Evolutionary conservation across 2,113 vertebrate genomes (phyloP).

Genomic region (Dendrocopos noguchii): DNA sequence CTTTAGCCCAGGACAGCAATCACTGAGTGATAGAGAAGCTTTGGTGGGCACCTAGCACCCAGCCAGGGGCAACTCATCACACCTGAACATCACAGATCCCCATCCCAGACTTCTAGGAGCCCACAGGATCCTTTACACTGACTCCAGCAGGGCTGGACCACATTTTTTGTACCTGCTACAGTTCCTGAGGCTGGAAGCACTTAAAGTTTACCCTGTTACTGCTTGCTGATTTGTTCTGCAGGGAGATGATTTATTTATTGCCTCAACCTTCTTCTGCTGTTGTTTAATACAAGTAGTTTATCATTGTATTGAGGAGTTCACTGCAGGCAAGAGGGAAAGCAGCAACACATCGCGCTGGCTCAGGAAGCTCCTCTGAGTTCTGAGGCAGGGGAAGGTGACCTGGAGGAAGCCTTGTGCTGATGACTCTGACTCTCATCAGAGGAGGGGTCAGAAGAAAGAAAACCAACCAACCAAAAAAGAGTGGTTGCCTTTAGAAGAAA

Average conservation of each 20-base stretch:
- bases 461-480: neutral
- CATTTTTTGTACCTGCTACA: neutral
- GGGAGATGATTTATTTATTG: constrained; percentile 43
- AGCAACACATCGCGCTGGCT: constrained; percentile 1
- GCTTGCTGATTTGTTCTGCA: neutral
- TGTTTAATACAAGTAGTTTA: constrained; percentile 63
- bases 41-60: neutral
- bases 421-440: neutral
- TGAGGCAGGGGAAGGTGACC: neutral
- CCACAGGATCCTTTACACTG: neutral
- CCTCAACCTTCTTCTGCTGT: constrained; percentile 40
- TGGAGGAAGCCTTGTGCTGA: neutral
- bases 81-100: neutral
- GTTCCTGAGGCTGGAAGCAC: constrained; percentile 36
- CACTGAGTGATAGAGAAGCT: neutral
- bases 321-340: constrained; percentile 55
- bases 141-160: neutral
- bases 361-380: neutral
- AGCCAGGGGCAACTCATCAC: no score
- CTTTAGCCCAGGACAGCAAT: neutral
- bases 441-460: neutral
- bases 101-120: neutral
- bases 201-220: neutral
- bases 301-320: constrained; percentile 51
- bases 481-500: neutral